Base-by-base conservation (phyloP, 2,797 vertebrate genomes). In the Anas capensis region DNA sequence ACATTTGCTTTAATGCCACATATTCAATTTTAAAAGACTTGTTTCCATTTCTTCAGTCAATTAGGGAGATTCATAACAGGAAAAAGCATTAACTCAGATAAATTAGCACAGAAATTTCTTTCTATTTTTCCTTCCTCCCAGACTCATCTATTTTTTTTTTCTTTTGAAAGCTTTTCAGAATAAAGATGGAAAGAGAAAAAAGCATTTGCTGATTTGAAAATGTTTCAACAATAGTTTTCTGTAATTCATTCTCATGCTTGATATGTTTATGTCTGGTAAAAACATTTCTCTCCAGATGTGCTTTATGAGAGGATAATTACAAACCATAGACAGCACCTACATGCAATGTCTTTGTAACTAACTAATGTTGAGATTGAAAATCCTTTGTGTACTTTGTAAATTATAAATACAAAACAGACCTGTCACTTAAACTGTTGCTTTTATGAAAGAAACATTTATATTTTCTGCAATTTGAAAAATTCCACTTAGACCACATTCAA, bases 201-300 rank as follows among this genome's bases (percentile, higher is more conserved):
- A 85, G 11, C 29, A 73, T 23, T 78, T 76, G 5, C 14, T 75
- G 34, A 34, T 91, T 44, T 85, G 15, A 86, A 93, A 71, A 91
- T 20, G 14, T 6, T 90, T 90, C 70, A 85, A 2, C 62, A 58
- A 65, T 11, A 78, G 10, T 79, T 92, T 53, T 70, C 18, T 56
- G 40, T 77, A 40, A 72, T 68, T 76, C 16, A 62, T 14, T 76
- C 49, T 66, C 64, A 8, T 36, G 36, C 15, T 75, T 73, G 19
- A 23, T 81, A 66, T 31, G 14, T 49, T 93, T 89, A 60, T 42
- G 17, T 70, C 82, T 83, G 72, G 61, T 70, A 95, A 84, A 92
- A 72, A 36, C 26, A 51, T 44, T 51, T 53, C 54, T 16, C 23
- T 75, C 69, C 80, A 93, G 29, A 82, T 83, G 38, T 42, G 20